Evolutionary conservation across 1,140 invertebrate genomes (phyloP).

Genomic region (Drosophila pseudoobscura): DNA sequence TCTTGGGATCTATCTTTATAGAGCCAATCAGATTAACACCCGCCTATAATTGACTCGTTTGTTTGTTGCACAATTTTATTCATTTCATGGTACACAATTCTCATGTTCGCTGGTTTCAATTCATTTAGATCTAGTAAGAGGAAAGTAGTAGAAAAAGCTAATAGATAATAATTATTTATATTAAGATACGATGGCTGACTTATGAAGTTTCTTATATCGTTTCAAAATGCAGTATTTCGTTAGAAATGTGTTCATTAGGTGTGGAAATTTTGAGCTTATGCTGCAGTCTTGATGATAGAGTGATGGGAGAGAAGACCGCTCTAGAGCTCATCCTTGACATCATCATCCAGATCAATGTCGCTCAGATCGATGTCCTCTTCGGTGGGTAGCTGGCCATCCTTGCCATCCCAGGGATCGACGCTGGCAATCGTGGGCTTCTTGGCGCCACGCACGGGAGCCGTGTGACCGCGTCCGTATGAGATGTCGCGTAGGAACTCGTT

Average conservation of each 20-base stretch:
- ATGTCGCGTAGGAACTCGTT: constrained; percentile 97
- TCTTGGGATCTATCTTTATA: not conserved
- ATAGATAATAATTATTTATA: constrained; percentile 46
- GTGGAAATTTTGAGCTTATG: constrained; percentile 59
- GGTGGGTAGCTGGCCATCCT: constrained; percentile 94
- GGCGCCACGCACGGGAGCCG: constrained; percentile 93
- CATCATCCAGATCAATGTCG: constrained; percentile 93
- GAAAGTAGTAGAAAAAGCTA: constrained; percentile 49
- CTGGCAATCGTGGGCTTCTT: constrained; percentile 91
- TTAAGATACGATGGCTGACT: constrained; percentile 61
- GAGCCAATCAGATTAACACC: not conserved
- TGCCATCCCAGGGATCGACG: constrained; percentile 96
- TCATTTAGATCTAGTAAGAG: constrained; percentile 37
- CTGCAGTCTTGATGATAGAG: constrained; percentile 53
- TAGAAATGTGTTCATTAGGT: constrained; percentile 14
- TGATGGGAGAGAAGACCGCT: constrained; percentile 6
- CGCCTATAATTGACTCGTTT: not conserved
- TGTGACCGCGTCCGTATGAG: constrained; percentile 96
- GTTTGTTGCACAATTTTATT: constrained; percentile 44
- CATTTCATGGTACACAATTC: constrained; percentile 43
- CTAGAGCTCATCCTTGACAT: constrained; percentile 92
- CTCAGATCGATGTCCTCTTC: constrained; percentile 97
- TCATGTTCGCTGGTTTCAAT: constrained; percentile 47
- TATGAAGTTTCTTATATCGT: constrained; percentile 35
- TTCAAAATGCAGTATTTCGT: constrained; percentile 43